phyloP scores from a whole-genome alignment of 2,888 invertebrate species.

The Tetranychus piercei region DNA sequence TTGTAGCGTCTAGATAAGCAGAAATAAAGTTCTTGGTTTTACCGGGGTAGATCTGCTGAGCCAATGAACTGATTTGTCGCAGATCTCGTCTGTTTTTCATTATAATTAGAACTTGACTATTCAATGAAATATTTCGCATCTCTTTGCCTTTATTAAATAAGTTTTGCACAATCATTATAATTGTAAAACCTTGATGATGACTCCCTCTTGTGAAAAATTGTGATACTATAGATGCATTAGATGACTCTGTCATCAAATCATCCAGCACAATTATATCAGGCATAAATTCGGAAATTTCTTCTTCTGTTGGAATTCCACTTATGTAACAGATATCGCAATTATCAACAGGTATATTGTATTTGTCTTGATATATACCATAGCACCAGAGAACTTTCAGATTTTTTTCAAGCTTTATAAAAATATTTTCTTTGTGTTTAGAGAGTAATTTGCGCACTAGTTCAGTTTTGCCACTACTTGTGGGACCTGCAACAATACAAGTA shows the following conservation, averaged over 20 bases:
- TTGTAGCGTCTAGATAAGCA: constrained; percentile 16
- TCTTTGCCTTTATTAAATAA: constrained; percentile 17
- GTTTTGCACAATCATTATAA: constrained; percentile 19
- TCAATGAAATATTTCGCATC: constrained; percentile 16
- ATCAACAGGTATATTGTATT: background rate
- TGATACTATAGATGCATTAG: background rate
- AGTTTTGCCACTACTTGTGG: constrained; percentile 15
- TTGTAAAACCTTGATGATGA: constrained; percentile 12
- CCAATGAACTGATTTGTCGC: background rate
- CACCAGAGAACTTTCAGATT: constrained; percentile 11
- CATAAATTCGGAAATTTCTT: background rate
- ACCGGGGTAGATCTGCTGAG: constrained; percentile 11
- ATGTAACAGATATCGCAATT: background rate
- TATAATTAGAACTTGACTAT: constrained; percentile 7
- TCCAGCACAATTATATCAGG: constrained; percentile 12
- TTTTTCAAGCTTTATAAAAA: background rate
- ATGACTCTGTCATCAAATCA: constrained; percentile 15
- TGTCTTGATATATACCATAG: constrained; percentile 11
- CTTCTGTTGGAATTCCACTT: constrained; percentile 9
- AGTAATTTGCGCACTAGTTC: constrained; percentile 4
- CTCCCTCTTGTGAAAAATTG: constrained; percentile 13
- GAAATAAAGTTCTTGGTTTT: constrained; percentile 12
- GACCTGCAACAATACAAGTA: constrained; percentile 11
- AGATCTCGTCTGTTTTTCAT: constrained; percentile 10
- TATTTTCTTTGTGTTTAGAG: background rate